phyloP scores from a whole-genome alignment of 2,888 invertebrate species.

The Sphaerophoria rueppellii region DNA sequence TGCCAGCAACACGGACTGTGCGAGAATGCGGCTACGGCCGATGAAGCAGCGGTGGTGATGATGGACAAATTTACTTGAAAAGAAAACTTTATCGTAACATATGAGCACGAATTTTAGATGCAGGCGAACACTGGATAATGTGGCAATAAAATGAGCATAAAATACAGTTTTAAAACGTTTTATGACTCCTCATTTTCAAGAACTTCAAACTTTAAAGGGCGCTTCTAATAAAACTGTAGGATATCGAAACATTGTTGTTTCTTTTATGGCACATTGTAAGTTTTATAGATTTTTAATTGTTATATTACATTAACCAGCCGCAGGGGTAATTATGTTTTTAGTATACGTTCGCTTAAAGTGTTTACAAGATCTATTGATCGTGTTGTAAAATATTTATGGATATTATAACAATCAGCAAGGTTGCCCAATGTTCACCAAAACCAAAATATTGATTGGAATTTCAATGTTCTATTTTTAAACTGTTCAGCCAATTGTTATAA shows the following conservation, averaged over 20 bases:
- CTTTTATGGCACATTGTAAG: not conserved
- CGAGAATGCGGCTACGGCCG: too few relatives aligned
- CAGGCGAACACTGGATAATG: conserved; percentile 1
- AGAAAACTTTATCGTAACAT: conserved; percentile 27
- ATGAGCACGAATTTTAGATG: conserved; percentile 3
- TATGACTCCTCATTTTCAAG: not conserved
- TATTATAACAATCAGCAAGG: too few relatives aligned
- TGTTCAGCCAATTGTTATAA: too few relatives aligned
- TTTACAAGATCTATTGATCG: not conserved
- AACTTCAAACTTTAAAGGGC: conserved; percentile 3
- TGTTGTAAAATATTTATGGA: too few relatives aligned
- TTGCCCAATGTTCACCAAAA: too few relatives aligned
- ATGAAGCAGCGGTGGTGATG: too few relatives aligned
- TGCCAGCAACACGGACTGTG: not conserved
- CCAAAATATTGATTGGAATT: too few relatives aligned
- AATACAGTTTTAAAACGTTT: conserved; percentile 7
- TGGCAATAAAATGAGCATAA: conserved; percentile 7
- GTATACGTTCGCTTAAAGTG: not conserved
- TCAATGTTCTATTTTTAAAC: too few relatives aligned
- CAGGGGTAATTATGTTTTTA: not conserved
- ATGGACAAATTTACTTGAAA: not conserved
- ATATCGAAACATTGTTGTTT: not conserved
- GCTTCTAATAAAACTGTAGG: not conserved
- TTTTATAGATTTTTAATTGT: conserved; percentile 11
- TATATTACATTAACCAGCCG: not conserved